These are phyloP conservation scores for Microchirus variegatus DNA, from an alignment of 2,797 vertebrate species.

Conservation along the genomic window DNA sequence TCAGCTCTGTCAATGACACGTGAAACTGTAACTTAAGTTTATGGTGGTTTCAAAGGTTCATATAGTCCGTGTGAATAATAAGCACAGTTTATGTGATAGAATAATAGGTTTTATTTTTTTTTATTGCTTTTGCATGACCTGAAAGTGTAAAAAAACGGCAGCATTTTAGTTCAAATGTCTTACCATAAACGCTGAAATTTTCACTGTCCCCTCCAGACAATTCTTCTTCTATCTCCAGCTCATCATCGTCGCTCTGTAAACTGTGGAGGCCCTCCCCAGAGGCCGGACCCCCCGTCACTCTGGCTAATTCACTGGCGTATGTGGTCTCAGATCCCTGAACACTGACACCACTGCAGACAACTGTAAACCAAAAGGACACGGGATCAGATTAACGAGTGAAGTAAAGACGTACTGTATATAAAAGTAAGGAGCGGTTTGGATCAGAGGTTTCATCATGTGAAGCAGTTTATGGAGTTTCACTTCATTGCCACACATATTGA, in stretches of 20 bases:
- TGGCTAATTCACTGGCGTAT: slow-evolving; percentile 46
- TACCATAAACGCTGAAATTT: slow-evolving; percentile 36
- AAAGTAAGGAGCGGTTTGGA: neutral
- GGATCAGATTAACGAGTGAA: neutral
- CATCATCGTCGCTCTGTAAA: slow-evolving; percentile 56
- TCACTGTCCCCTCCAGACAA: slow-evolving; percentile 50
- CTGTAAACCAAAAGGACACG: slow-evolving; percentile 13
- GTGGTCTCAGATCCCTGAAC: slow-evolving; percentile 56
- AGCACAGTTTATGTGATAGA: too few relatives aligned
- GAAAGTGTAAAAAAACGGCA: too few relatives aligned
- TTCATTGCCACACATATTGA: neutral
- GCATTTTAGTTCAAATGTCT: too few relatives aligned
- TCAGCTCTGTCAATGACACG: slow-evolving; percentile 37
- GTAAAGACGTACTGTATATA: neutral
- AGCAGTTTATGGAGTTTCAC: too few relatives aligned
- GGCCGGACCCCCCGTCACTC: slow-evolving; percentile 61
- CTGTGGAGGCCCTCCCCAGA: slow-evolving; percentile 71
- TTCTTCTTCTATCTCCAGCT: slow-evolving; percentile 61
- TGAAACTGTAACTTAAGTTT: neutral
- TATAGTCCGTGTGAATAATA: too few relatives aligned
- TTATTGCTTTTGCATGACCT: too few relatives aligned
- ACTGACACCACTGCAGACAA: slow-evolving; percentile 56
- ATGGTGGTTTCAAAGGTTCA: too few relatives aligned
- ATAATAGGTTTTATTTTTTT: too few relatives aligned
- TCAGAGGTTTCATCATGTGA: neutral